These are phyloP conservation scores for Drosophila pseudoobscura DNA, from an alignment of 1,140 invertebrate genomes.

Conservation along the genomic window DNA sequence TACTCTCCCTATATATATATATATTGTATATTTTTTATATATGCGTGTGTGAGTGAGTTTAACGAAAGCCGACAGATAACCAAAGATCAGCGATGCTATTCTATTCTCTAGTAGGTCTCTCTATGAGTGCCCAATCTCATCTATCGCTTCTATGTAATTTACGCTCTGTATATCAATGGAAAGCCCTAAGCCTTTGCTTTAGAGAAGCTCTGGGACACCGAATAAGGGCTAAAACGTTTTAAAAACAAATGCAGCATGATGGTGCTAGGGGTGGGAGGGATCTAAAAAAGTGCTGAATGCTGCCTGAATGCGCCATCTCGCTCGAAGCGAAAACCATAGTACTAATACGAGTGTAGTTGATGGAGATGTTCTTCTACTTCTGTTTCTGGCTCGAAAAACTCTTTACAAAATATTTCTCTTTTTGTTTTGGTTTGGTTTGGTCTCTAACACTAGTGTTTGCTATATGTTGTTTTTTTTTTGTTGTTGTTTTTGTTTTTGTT, in stretches of 20 bases:
- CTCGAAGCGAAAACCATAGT: constrained; percentile 29
- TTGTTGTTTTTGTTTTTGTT: constrained; percentile 14
- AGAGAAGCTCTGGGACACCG: too few relatives aligned
- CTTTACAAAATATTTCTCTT: constrained; percentile 63
- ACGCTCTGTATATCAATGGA: too few relatives aligned
- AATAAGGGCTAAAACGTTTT: too few relatives aligned
- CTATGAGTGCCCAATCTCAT: too few relatives aligned
- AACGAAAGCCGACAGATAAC: background rate
- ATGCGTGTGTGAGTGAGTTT: constrained; percentile 16
- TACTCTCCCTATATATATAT: constrained; percentile 53
- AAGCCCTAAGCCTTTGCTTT: too few relatives aligned
- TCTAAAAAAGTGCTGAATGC: too few relatives aligned
- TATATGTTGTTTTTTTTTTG: constrained; percentile 4
- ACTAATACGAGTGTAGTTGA: constrained; percentile 1
- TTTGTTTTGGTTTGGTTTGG: constrained; percentile 10
- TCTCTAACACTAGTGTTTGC: constrained; percentile 2
- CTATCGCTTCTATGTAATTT: too few relatives aligned
- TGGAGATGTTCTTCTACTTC: constrained; percentile 22
- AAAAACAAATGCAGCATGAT: too few relatives aligned
- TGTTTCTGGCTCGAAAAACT: constrained; percentile 46
- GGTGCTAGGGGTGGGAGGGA: too few relatives aligned
- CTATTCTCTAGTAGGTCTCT: too few relatives aligned
- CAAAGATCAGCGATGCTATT: too few relatives aligned
- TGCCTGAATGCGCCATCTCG: too few relatives aligned
- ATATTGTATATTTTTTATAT: constrained; percentile 39